Conservation (phyloP, 2,113 vertebrate species). For the Rhinopomastus cyanomelas region DNA sequence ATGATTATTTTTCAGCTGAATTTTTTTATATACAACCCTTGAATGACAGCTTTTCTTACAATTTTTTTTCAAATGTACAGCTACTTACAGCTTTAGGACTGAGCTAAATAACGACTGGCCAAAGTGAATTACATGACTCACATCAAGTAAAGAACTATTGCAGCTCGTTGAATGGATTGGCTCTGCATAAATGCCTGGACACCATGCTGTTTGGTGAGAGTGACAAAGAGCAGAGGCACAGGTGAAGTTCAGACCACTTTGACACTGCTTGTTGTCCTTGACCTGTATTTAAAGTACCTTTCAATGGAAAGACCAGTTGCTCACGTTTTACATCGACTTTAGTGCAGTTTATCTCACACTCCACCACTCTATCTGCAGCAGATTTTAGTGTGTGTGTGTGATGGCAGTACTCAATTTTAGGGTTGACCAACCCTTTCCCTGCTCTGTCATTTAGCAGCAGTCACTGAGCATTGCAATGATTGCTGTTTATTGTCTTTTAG, state of each 20-base stretch:
- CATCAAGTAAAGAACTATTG: not conserved
- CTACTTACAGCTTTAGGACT: not conserved
- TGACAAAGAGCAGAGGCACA: not conserved
- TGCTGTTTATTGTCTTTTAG: conserved; percentile 13
- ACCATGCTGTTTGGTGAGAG: not conserved
- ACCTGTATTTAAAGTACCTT: not conserved
- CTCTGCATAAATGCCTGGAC: not conserved
- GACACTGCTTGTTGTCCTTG: not conserved
- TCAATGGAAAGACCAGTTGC: not conserved
- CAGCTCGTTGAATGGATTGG: not conserved
- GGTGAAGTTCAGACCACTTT: not conserved
- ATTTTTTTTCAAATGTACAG: not conserved
- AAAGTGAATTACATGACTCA: not conserved
- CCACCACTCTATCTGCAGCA: not conserved
- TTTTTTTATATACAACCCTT: not conserved
- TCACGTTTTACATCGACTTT: conserved; percentile 1
- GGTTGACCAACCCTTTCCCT: not conserved
- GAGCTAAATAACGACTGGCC: not conserved
- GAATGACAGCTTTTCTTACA: not conserved
- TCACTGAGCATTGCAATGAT: conserved; percentile 9
- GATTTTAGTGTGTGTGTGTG: not conserved
- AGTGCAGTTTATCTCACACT: not conserved
- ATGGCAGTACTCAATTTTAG: conserved; percentile 25
- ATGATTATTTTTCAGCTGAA: not conserved
- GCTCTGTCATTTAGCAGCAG: not conserved